phyloP scores from a whole-genome alignment of 2,113 vertebrate genomes.

The Pangasianodon hypophthalmus region DNA sequence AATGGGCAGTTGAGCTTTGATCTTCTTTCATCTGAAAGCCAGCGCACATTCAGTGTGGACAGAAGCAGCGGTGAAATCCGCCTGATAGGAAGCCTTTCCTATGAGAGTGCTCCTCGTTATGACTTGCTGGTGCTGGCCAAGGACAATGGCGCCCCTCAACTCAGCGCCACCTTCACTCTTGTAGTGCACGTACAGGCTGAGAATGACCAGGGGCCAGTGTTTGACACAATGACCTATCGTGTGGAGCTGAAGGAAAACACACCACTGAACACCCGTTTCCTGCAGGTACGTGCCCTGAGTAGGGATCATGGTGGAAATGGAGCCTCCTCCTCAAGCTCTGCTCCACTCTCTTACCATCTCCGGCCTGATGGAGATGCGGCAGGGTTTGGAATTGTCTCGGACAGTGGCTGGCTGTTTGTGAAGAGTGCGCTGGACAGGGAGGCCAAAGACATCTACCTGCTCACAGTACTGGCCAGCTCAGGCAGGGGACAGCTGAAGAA shows the following conservation, averaged over 20 bases:
- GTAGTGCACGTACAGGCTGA: constrained; percentile 86
- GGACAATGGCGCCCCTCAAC: constrained; percentile 83
- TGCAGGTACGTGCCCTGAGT: constrained; percentile 89
- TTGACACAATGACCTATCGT: constrained; percentile 87
- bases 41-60: constrained; percentile 83
- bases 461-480: constrained; percentile 85
- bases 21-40: constrained; percentile 74
- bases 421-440: constrained; percentile 87
- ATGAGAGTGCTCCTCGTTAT: constrained; percentile 77
- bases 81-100: constrained; percentile 76
- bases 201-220: constrained; percentile 83
- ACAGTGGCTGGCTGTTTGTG: constrained; percentile 92
- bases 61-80: constrained; percentile 82
- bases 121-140: constrained; percentile 83
- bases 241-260: constrained; percentile 90
- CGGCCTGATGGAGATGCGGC: constrained; percentile 85
- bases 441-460: constrained; percentile 85
- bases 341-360: constrained; percentile 79
- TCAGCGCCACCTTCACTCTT: constrained; percentile 87
- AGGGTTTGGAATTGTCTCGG: constrained; percentile 84
- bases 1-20: constrained; percentile 88
- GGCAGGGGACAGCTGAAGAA: constrained; percentile 72
- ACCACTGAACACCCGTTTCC: constrained; percentile 81
- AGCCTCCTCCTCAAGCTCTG: constrained; percentile 52
- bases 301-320: constrained; percentile 71